Base-by-base conservation (phyloP, 1,140 invertebrate species). In the Drosophila truncata region DNA sequence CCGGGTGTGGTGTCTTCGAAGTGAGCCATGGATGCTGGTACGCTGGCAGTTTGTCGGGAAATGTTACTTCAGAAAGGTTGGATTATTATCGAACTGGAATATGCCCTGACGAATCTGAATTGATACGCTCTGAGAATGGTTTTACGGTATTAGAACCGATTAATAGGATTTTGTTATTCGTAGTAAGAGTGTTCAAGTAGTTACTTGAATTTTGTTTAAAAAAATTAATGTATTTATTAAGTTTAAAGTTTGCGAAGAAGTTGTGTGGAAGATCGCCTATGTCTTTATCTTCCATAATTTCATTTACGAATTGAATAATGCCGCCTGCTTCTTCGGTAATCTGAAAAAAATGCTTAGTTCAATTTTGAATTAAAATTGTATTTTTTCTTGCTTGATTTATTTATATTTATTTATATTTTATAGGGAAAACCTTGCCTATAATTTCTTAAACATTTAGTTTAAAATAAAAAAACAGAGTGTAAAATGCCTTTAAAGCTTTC, bases 1-100 rank as follows among this genome's bases (percentile, higher is more conserved):
- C 2, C 3, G 2, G 14, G 3, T n/a, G 16, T 27, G 2, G 11
- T 14, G 10, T 42, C 41, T 6, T 13, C 1, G 7, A 16, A 25
- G 16, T 29, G 25, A 37, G 67, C 50, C 69, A 72, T 72, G 8
- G 50, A 39, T n/a, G n/a, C 29, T 13, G 9, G 7, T 29, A 9
- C 55, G 8, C 0, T 25, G 31, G 18, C 27, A 25, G 63, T 29
- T 31, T 20, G 16, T 13, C 14, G 16, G 16, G 10, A 35, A 71
- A 65, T 71, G 65, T 2, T 37, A 5, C 11, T 50, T 29, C 2
- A 6, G 41, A 11, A 8, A 8, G 9, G 16, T 13, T 5, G 8
- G 14, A 7, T n/a, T 31, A 39, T 47, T 20, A 27, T 1, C 35
- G 13, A 65, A 50, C n/a, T 6, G 2, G 18, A 4, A 41, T 41